phyloP scores from a whole-genome alignment of 2,888 invertebrate genomes.

The Temnothorax unifasciatus region DNA sequence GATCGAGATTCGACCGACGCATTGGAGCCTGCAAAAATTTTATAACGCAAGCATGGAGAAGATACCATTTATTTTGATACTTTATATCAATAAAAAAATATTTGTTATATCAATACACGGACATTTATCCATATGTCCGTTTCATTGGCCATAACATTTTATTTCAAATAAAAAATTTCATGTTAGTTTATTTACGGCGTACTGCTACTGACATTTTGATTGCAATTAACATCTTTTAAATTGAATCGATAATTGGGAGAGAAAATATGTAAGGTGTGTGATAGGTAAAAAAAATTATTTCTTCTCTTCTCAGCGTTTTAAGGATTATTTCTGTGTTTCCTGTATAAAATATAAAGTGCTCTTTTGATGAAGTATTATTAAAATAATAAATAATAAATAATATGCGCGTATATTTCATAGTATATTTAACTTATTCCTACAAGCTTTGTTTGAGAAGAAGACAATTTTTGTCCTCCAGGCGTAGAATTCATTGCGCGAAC shows the following conservation, averaged over 20 bases:
- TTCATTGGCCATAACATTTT: background rate
- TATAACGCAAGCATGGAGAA: background rate
- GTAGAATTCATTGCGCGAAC: background rate
- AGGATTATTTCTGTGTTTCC: background rate
- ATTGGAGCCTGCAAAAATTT: background rate
- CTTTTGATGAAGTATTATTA: background rate
- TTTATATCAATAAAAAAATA: background rate
- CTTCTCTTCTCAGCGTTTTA: background rate
- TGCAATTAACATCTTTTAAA: background rate
- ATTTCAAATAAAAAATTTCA: background rate
- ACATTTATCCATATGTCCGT: background rate
- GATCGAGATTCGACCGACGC: constrained; percentile 15
- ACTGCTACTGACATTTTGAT: background rate
- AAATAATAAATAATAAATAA: background rate
- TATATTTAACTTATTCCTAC: background rate
- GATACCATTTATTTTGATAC: background rate
- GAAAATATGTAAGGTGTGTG: background rate
- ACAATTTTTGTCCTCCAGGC: background rate
- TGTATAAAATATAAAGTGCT: background rate
- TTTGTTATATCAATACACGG: background rate
- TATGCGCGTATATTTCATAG: background rate
- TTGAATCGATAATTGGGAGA: background rate
- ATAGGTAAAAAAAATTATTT: background rate
- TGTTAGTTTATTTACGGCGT: background rate
- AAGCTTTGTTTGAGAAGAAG: background rate